A percentile compares a stretch with the other conserved stretches of the same genome.
phyloP scores from a whole-genome alignment of 2,888 invertebrate species.

The Trisateles emortualis region DNA sequence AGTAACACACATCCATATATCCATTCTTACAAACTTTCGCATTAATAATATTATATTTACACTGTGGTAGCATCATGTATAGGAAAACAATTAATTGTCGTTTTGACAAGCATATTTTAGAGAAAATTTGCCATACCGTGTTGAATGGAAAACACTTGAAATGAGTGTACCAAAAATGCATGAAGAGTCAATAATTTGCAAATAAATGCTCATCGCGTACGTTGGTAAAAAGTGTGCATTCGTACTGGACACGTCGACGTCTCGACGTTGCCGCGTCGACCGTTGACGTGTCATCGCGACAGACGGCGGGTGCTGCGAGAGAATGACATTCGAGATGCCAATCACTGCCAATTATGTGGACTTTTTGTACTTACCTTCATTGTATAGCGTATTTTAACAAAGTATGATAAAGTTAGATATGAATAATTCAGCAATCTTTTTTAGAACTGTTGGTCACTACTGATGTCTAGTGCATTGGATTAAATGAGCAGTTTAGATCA shows the following conservation, averaged over 20 bases:
- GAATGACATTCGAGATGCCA: constrained; percentile 4
- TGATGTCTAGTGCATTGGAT: no score
- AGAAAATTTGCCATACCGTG: no score
- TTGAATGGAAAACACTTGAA: neutral
- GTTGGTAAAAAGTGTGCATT: constrained; percentile 21
- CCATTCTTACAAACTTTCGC: no score
- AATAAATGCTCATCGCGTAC: constrained; percentile 37
- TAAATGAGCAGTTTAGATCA: no score
- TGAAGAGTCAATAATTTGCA: constrained; percentile 8
- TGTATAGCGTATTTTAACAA: neutral
- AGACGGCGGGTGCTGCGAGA: neutral
- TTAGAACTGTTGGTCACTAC: no score
- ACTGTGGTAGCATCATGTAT: no score
- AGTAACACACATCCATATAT: no score
- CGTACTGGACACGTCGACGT: constrained; percentile 27
- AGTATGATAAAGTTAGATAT: neutral
- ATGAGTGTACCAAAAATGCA: neutral
- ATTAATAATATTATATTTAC: no score
- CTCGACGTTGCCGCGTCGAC: no score
- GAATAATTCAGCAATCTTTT: neutral
- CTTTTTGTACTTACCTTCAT: neutral
- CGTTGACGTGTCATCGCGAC: constrained; percentile 1
- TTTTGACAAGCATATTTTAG: neutral
- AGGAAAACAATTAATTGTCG: no score
- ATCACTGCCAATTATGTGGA: neutral